Base-by-base conservation (phyloP, 2,888 invertebrate genomes). In the Leptopilina drosophilae region DNA sequence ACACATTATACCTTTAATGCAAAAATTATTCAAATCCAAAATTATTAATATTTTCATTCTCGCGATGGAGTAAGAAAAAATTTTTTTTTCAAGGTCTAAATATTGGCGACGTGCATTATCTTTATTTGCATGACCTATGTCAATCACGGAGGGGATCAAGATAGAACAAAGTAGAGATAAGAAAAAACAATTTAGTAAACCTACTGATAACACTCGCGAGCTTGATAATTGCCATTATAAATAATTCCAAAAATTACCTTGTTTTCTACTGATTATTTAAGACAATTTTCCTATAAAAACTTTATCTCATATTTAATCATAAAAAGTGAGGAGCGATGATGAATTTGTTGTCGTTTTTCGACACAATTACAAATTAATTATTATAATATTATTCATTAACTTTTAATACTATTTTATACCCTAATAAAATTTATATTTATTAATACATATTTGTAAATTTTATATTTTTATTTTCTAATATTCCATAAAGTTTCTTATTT, bases 101-200 rank as follows among this genome's bases (percentile, higher is more conserved):
- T 78, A 76, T 77, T 59, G 14, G 78, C 76, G 77, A 82, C 77
- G 79, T 79, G 78, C 66, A 82, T 88, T 87, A 88, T 87, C 88
- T 85, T 84, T 85, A 84, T 89, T 89, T 87, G 87, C 90, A 89
- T 89, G 90, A 90, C 89, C 90, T 90, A 90, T 90, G 90, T 87
- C 89, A 90, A 89, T 90, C 87, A 82, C 84, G 79, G 83, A 83
- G 75, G 83, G 80, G 85, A 88, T 87, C 87, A 86, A 89, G 88
- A 89, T 88, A 85, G 82, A 85, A 85, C 82, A 82, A 86, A 84
- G 87, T 80, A 82, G 81, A 85, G 89, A 90, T 90, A 89, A 89
- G 78, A 77, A 67, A 64, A 76, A 77, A 78, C 6, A 77, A 59
- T 85, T 73, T 85, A 84, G 85, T 81, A 84, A 82, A 83, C 82